phyloP scores from a whole-genome alignment of 2,113 vertebrate genomes.

The Corynorhinus townsendii region DNA sequence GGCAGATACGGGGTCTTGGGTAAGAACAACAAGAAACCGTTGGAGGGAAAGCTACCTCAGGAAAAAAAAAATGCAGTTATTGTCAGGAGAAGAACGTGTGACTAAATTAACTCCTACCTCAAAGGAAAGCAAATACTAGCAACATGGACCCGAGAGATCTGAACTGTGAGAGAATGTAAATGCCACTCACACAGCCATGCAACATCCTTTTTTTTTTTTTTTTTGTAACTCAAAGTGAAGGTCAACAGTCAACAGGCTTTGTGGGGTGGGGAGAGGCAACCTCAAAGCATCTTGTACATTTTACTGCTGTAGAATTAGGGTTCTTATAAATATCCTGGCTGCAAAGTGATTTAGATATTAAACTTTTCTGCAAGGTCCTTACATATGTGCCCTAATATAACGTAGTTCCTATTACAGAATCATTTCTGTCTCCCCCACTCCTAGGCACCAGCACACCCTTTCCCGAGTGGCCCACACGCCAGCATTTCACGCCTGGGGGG shows the following conservation, averaged over 20 bases:
- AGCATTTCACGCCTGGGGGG: not conserved
- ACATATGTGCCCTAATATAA: not conserved
- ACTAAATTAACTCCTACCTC: constrained; percentile 63
- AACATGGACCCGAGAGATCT: not conserved
- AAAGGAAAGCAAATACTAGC: constrained; percentile 58
- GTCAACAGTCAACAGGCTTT: not conserved
- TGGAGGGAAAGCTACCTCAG: constrained; percentile 66
- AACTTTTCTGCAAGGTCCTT: not conserved
- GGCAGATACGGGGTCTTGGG: constrained; percentile 80
- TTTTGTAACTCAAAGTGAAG: not conserved
- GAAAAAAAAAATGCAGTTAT: constrained; percentile 17
- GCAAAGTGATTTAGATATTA: not conserved
- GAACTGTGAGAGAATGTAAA: not conserved
- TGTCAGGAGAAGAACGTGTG: constrained; percentile 62
- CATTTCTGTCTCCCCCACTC: not conserved
- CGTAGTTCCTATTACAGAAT: not conserved
- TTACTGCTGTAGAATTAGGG: not conserved
- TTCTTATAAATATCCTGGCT: not conserved
- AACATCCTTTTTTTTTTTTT: too few species aligned
- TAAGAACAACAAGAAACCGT: constrained; percentile 79
- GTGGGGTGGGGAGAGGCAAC: not conserved
- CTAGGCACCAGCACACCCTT: not conserved
- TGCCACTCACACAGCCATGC: not conserved
- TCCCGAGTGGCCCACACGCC: not conserved
- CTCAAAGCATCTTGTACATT: not conserved